A percentile compares a stretch with the other conserved stretches of the same genome.
phyloP scores from a whole-genome alignment of 2,113 vertebrate species.

The Pelecanus crispus region DNA sequence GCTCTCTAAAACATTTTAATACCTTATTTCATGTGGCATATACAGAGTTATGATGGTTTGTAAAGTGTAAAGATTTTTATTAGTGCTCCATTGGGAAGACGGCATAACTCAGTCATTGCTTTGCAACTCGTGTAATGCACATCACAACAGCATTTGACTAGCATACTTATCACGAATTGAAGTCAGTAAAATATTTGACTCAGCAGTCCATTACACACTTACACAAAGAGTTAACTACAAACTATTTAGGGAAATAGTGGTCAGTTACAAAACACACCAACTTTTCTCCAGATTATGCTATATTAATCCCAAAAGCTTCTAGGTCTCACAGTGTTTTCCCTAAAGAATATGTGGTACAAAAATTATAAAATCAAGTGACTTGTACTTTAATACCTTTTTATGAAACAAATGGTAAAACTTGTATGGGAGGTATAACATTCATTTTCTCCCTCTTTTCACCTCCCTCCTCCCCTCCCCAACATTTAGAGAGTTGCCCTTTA shows the following conservation, averaged over 20 bases:
- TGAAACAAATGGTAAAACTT: background rate
- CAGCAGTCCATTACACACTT: background rate
- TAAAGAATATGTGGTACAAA: background rate
- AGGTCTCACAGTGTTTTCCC: background rate
- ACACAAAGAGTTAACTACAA: constrained; percentile 23
- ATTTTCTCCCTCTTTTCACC: background rate
- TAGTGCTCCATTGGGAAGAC: constrained; percentile 14
- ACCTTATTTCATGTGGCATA: constrained; percentile 49
- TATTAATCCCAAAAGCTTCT: background rate
- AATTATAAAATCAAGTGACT: background rate
- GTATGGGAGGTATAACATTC: background rate
- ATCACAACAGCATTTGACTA: constrained; percentile 15
- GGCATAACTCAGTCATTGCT: constrained; percentile 11
- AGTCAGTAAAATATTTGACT: constrained; percentile 37
- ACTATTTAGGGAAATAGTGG: constrained; percentile 31
- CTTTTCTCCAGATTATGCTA: background rate
- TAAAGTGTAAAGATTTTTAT: constrained; percentile 59
- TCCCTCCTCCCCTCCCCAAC: background rate
- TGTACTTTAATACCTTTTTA: background rate
- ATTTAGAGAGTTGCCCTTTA: background rate
- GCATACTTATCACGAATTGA: background rate
- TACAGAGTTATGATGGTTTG: constrained; percentile 38
- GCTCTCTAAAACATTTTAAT: constrained; percentile 58
- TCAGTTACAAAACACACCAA: background rate
- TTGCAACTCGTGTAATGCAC: constrained; percentile 30